Evolutionary conservation across 2,888 invertebrate genomes (phyloP).

Genomic region (Zygaena filipendulae): DNA sequence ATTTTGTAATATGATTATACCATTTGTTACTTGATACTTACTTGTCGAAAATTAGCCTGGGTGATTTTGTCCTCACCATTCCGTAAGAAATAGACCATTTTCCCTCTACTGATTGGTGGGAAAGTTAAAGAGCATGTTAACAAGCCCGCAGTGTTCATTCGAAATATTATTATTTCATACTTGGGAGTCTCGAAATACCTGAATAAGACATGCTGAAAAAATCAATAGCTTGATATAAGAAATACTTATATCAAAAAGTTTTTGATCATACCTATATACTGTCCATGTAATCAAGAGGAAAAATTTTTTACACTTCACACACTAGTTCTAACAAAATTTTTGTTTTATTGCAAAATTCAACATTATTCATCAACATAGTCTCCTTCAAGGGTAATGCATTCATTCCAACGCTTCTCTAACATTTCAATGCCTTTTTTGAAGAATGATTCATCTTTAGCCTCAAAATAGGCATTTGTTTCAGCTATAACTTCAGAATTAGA

Average conservation of each 20-base stretch:
- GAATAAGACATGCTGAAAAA: conserved; percentile 42
- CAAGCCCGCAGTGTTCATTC: conserved; percentile 69
- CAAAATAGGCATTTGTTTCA: too few relatives aligned
- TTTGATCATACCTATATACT: too few relatives aligned
- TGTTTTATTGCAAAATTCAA: not conserved
- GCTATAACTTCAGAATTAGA: too few relatives aligned
- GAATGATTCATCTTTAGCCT: conserved; percentile 1
- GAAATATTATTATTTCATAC: conserved; percentile 66
- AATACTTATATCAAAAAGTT: too few relatives aligned
- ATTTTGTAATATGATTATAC: too few relatives aligned
- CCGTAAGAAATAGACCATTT: conserved; percentile 83
- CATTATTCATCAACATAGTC: conserved; percentile 1
- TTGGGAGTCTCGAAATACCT: conserved; percentile 46
- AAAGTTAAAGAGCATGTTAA: conserved; percentile 74
- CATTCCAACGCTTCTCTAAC: conserved; percentile 1
- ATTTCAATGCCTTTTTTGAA: conserved; percentile 1
- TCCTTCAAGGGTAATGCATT: conserved; percentile 1
- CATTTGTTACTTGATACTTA: too few relatives aligned
- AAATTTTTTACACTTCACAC: too few relatives aligned
- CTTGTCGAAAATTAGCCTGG: conserved; percentile 61
- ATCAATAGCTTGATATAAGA: not conserved
- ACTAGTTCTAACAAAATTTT: too few relatives aligned
- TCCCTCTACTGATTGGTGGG: conserved; percentile 70
- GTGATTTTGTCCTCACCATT: conserved; percentile 71
- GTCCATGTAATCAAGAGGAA: too few relatives aligned